Base-by-base conservation (phyloP, 2,113 vertebrate species). In the Emydocephalus ijimae region DNA sequence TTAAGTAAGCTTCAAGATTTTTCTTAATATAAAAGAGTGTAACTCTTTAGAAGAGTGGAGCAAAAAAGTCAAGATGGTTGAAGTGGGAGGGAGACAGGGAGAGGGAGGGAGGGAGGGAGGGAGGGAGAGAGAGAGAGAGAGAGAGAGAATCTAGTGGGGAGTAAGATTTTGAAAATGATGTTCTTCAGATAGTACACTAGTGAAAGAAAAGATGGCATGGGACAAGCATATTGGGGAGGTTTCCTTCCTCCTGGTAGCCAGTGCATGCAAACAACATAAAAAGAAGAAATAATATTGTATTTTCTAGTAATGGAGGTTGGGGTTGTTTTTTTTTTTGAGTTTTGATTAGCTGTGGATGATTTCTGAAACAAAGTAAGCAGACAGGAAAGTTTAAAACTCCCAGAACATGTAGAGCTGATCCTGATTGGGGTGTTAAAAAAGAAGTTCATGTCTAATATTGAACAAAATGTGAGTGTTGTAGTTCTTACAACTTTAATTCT, bases 1-100 rank as follows among this genome's bases (percentile, higher is more conserved):
- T 95, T 92, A 95, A 57, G 92, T 87, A 95, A 59, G 2, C 34
- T 4, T 43, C 24, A 45, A 5, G 12, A 55, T 88, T 43, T 69
- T 45, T 39, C 45, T 54, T 88, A 50, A 88, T 56, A 26, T 88
- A 81, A n/a, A 88, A 88, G 5, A 88, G 5, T 88, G 48, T 12
- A 48, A 43, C n/a, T 43, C 24, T 34, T 43, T 88, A 56, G 45
- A 92, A 48, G 11, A 48, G 91, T 15, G 29, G 9, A 43, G 48
- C 34, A 55, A 45, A 43, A 24, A 18, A 55, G 55, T 52, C 5
- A 87, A 29, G 39, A 6, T 81, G 74, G 74, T 21, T 21, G 74
- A 81, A 21, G 6, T 11, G 59, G 26, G 55, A 15, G 23, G 8
- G 57, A 8, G 57, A 10, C 26, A 9, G 45, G 4, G 43, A 3